Base-by-base conservation (phyloP, 1,140 invertebrate species). In the Platyscapa corneri region DNA sequence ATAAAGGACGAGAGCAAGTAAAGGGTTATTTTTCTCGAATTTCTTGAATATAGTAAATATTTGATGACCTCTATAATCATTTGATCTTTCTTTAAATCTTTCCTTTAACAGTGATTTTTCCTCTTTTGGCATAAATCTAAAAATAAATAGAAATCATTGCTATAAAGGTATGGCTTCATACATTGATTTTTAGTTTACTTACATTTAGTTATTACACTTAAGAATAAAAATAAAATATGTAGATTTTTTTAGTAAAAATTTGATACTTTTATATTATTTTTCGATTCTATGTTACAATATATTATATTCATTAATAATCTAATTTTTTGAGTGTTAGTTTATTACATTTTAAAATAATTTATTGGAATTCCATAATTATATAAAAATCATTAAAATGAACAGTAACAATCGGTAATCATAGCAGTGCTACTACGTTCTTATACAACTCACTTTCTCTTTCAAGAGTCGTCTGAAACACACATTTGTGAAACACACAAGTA, bases 1-100 rank as follows among this genome's bases (percentile, higher is more conserved):
- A 84, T 84, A 84, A 84, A 84, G 65, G 46, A 84, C 76, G 46
- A 56, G 27, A 53, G 49, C 14, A 23, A 60, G 23, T 8, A 39
- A 12, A 78, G 83, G 70, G 18, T 16, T 27, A 82, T 82, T 74
- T 82, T 74, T 30, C 27, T 42, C 70, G 12, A 46, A 0, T 6
- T 20, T 42, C 37, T 30, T 32, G 6, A 30, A 5, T 20, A 67
- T 30, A 3, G 32, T 67, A 67, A 30, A 34, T 67, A 67, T 67
- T 32, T 67, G 14, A 3, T 34, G 34, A 5, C 56, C 1, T 27
- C 27, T 60, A 60, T 27, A 60, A 60, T 23, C 27, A 60, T 3
- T 60, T 1, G 10, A 2, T 60, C 10, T 10, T 27, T 60, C 7
- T 60, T n/a, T n/a, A n/a, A 60, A 27, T 60, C 10, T 7, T 27